Evolutionary conservation across 2,797 vertebrate species (phyloP).

Genomic region (Pogonophryne albipinna): DNA sequence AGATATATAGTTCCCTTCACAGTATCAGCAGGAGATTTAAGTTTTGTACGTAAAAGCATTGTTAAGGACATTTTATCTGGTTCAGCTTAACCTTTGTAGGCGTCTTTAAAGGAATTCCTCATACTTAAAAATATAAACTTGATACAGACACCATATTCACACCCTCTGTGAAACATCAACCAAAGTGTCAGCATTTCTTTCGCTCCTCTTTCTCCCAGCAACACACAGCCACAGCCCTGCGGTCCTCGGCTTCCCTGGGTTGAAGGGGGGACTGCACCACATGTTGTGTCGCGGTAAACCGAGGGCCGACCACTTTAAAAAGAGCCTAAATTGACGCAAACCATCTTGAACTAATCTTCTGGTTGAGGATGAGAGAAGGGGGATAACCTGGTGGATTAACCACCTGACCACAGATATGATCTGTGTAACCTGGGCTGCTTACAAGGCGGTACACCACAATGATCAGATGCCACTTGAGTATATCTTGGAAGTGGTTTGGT

Average conservation of each 20-base stretch:
- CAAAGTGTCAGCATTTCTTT: slow-evolving; percentile 38
- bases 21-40: slow-evolving; percentile 12
- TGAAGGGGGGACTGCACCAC: slow-evolving; percentile 56
- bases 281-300: slow-evolving; percentile 78
- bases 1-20: slow-evolving; percentile 21
- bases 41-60: slow-evolving; percentile 10
- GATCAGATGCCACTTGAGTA: slow-evolving; percentile 38
- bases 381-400: slow-evolving; percentile 67
- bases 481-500: slow-evolving; percentile 41
- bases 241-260: slow-evolving; percentile 41
- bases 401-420: slow-evolving; percentile 55
- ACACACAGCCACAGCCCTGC: slow-evolving; percentile 46
- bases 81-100: slow-evolving; percentile 9
- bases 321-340: slow-evolving; percentile 60
- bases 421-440: slow-evolving; percentile 58
- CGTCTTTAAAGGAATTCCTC: slow-evolving; percentile 12
- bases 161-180: slow-evolving; percentile 39
- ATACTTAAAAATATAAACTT: slow-evolving; percentile 24
- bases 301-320: slow-evolving; percentile 68
- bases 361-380: slow-evolving; percentile 59
- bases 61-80: background rate
- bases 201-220: slow-evolving; percentile 47
- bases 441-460: slow-evolving; percentile 57
- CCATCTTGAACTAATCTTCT: slow-evolving; percentile 81
- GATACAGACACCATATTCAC: slow-evolving; percentile 14